These are phyloP conservation scores for Meloidogyne floridensis DNA, from an alignment of 1,140 invertebrate species.

Conservation along the genomic window DNA sequence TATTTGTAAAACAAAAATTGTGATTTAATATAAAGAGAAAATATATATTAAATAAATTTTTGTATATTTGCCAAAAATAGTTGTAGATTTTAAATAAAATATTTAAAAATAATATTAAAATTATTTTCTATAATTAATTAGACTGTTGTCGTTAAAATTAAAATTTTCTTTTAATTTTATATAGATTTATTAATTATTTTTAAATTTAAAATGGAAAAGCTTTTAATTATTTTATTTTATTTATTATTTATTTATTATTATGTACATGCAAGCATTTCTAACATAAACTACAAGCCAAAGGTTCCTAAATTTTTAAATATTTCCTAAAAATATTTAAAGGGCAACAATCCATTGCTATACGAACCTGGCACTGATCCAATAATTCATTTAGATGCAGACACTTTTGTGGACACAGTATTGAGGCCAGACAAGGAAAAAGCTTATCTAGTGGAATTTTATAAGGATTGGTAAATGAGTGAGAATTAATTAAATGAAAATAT, in stretches of 20 bases:
- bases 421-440: conserved; percentile 39
- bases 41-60: neutral
- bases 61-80: neutral
- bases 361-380: conserved; percentile 51
- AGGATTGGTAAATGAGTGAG: conserved; percentile 44
- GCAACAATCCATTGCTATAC: conserved; percentile 55
- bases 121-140: too few relatives aligned
- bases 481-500: neutral
- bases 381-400: conserved; percentile 54
- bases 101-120: too few relatives aligned
- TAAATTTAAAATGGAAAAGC: neutral
- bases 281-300: neutral
- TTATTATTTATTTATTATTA: neutral
- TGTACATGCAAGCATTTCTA: neutral
- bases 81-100: too few relatives aligned
- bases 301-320: neutral
- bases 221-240: conserved; percentile 3
- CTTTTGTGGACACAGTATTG: conserved; percentile 54
- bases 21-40: neutral
- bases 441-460: conserved; percentile 56
- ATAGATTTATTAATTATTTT: neutral
- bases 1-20: neutral
- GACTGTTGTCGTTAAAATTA: too few relatives aligned
- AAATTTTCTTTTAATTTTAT: too few relatives aligned
- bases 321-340: conserved; percentile 13